Base-by-base conservation (phyloP, 2,888 invertebrate species). In the Seira ritae region DNA sequence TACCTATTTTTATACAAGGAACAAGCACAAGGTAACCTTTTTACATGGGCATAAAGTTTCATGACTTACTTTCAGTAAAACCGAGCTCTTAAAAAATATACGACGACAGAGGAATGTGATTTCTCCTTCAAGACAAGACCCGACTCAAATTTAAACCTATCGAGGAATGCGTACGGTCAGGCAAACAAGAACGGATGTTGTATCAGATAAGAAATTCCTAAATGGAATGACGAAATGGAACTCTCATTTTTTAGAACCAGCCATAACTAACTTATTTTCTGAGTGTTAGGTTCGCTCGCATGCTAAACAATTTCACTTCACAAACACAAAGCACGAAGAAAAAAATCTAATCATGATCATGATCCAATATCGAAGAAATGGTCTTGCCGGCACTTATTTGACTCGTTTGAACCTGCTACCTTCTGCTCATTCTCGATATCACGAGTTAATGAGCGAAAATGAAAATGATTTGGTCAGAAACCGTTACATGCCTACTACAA, bases 371-470 rank as follows among this genome's bases (percentile, higher is more conserved):
- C n/a, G 15, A 78, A 65, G 46, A 31, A 37, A 70, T 70, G 60
- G 70, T 62, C 42, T 50, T 60, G 78, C 78, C 78, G 78, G 70
- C 71, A 70, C 78, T 78, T n/a, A n/a, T n/a, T 66, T 72, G 71
- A 42, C 42, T 6, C 42, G 6, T 42, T 42, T 42, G 6, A 8
- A 8, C 42, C 70, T 70, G 12, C 70, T 46, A 8, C 66, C 79
- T 79, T 79, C 72, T 42, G 6, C 31, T 79, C 72, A 79, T 79
- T 17, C 72, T 66, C n/a, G n/a, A 66, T 70, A 79, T 79, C 79
- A 72, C 71, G 66, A 72, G 79, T 79, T 79, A 79, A 79, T 79
- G 79, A 79, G 72, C 72, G 79, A 79, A 79, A 79, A 79, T 79
- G 79, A 79, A 42, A 79, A 79, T 79, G 79, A 79, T 79, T 79